Conservation (phyloP, 1,140 invertebrate genomes). For the Tetramorium simillimum region DNA sequence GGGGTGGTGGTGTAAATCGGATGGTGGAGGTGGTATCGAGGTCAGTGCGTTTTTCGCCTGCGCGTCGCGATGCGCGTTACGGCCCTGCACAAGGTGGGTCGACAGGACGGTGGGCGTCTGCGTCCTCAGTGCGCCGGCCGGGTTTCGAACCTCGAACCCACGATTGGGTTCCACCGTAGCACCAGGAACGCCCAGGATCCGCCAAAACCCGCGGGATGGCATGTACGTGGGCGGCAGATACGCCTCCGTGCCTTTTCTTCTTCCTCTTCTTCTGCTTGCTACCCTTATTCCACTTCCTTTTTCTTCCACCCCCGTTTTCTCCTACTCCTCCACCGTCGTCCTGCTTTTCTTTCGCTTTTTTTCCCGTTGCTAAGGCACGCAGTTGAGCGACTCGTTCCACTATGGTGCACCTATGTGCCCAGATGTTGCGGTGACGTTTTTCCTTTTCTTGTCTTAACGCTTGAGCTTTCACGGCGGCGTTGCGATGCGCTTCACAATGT, state of each 20-base stretch:
- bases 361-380: constrained; percentile 64
- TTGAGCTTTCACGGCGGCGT: constrained; percentile 14
- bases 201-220: constrained; percentile 80
- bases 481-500: background rate
- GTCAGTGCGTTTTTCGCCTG: constrained; percentile 85
- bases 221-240: constrained; percentile 82
- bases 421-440: constrained; percentile 60
- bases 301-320: constrained; percentile 52
- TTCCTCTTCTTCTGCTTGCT: constrained; percentile 71
- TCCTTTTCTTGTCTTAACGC: constrained; percentile 38
- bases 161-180: constrained; percentile 82
- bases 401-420: constrained; percentile 59
- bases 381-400: constrained; percentile 48
- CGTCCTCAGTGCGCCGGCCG: constrained; percentile 83
- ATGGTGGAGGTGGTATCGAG: constrained; percentile 80
- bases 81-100: constrained; percentile 76
- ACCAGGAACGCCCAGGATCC: constrained; percentile 83
- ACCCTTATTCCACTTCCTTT: constrained; percentile 69
- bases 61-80: constrained; percentile 81
- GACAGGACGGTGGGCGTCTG: constrained; percentile 81
- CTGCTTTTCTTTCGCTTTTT: constrained; percentile 64
- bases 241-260: constrained; percentile 77
- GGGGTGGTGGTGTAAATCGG: constrained; percentile 64
- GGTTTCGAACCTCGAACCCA: constrained; percentile 81
- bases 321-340: background rate